phyloP scores from a whole-genome alignment of 30 jellyfish, hydroid and myxozoan genomes.

The Aurelia coerulea region DNA sequence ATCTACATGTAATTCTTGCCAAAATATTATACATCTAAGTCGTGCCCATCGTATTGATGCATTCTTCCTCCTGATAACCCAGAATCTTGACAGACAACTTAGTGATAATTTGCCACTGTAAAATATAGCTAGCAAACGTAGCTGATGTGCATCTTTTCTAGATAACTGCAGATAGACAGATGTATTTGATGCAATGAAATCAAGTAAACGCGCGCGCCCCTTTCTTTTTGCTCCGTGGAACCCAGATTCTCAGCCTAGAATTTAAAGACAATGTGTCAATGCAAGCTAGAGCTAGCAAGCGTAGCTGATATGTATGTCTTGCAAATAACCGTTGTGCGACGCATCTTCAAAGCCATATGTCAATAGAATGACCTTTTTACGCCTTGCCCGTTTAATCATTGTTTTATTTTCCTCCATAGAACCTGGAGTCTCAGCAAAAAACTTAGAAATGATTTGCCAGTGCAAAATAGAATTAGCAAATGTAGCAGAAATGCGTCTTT shows the following conservation, averaged over 20 bases:
- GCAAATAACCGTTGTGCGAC: too few relatives aligned
- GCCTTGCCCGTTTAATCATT: not conserved
- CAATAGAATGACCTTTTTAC: not conserved
- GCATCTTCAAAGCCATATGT: too few relatives aligned
- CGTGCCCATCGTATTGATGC: too few relatives aligned
- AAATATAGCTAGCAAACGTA: slow-evolving; percentile 21
- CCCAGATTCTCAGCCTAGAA: too few relatives aligned
- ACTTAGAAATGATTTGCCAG: slow-evolving; percentile 19
- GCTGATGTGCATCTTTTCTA: slow-evolving; percentile 43
- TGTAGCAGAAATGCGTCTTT: slow-evolving; percentile 44
- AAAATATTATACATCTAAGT: too few relatives aligned
- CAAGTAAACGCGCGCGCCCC: too few relatives aligned
- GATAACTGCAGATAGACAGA: slow-evolving; percentile 54
- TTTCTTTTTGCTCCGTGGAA: too few relatives aligned
- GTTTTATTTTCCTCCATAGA: not conserved
- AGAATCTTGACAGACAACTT: slow-evolving; percentile 36
- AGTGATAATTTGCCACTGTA: slow-evolving; percentile 28
- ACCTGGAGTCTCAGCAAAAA: slow-evolving; percentile 30
- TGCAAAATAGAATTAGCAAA: slow-evolving; percentile 26
- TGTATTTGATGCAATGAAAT: not conserved
- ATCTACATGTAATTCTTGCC: too few relatives aligned
- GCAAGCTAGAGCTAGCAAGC: too few relatives aligned
- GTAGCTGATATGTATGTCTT: too few relatives aligned
- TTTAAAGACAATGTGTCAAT: too few relatives aligned
- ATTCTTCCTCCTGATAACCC: not conserved